These are phyloP conservation scores for Theristicus caerulescens DNA, from an alignment of 2,113 vertebrate genomes.

Conservation along the genomic window DNA sequence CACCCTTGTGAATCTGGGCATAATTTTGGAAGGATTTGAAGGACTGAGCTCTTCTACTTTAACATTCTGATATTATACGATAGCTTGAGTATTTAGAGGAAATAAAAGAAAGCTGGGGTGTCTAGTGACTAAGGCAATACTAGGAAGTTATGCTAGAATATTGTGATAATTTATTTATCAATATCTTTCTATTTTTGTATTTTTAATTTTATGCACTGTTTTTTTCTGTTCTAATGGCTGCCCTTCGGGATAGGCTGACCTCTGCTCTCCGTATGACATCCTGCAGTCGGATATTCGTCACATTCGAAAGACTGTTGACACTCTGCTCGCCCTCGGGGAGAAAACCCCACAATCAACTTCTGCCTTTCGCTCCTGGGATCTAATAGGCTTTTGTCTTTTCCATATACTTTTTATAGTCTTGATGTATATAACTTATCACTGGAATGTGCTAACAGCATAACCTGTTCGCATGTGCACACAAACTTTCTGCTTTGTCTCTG, in stretches of 20 bases:
- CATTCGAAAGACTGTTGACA: conserved; percentile 82
- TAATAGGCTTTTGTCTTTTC: conserved; percentile 91
- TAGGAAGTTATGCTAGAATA: conserved; percentile 59
- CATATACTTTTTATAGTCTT: conserved; percentile 90
- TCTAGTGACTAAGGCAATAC: conserved; percentile 9
- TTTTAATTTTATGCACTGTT: conserved; percentile 80
- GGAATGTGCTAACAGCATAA: conserved; percentile 88
- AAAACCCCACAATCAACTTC: conserved; percentile 83
- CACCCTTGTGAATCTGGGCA: not conserved
- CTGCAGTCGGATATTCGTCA: conserved; percentile 89
- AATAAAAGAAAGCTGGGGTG: not conserved
- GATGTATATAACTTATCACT: conserved; percentile 88
- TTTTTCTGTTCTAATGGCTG: conserved; percentile 80
- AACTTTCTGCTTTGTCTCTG: conserved; percentile 68
- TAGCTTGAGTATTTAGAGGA: not conserved
- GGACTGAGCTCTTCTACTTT: not conserved
- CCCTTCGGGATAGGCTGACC: conserved; percentile 85
- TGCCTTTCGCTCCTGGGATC: conserved; percentile 89
- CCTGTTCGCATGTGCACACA: conserved; percentile 66
- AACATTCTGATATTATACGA: not conserved
- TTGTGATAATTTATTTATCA: conserved; percentile 64
- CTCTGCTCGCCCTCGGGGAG: conserved; percentile 85
- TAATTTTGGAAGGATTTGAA: not conserved
- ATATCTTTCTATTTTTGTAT: conserved; percentile 67
- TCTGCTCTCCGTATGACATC: conserved; percentile 95